A percentile compares a stretch with the other conserved stretches of the same genome.
Evolutionary conservation across 1,140 invertebrate species (phyloP).

Genomic region (Palaemon carinicauda): DNA sequence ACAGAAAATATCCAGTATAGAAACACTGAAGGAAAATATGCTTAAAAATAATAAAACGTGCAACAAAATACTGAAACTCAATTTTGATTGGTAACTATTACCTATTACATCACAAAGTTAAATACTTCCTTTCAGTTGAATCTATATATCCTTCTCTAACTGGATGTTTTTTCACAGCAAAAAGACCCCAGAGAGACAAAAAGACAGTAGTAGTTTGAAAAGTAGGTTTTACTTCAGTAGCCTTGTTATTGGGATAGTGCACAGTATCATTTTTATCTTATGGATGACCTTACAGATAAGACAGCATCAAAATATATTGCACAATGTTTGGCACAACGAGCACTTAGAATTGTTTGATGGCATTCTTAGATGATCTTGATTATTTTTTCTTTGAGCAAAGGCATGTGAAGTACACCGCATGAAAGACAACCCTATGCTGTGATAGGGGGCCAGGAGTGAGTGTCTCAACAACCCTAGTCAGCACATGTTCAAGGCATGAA

Average conservation of each 20-base stretch:
- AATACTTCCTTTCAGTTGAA: too few relatives aligned
- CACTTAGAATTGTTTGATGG: neutral
- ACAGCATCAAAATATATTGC: constrained; percentile 17
- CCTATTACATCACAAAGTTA: too few relatives aligned
- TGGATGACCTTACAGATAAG: neutral
- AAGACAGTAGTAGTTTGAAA: too few relatives aligned
- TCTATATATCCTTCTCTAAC: too few relatives aligned
- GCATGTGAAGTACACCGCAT: neutral
- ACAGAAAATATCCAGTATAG: neutral
- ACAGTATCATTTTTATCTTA: neutral
- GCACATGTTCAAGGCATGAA: neutral
- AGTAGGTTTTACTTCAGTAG: neutral
- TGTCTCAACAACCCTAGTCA: neutral
- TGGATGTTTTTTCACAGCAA: too few relatives aligned
- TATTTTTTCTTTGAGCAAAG: neutral
- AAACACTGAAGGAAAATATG: neutral
- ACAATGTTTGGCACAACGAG: constrained; percentile 29
- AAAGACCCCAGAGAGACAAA: too few relatives aligned
- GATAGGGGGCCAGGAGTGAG: constrained; percentile 33
- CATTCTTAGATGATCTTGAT: neutral
- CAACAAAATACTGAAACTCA: too few relatives aligned
- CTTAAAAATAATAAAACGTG: neutral
- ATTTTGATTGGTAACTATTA: too few relatives aligned
- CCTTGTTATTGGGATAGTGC: neutral
- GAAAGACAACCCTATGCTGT: constrained; percentile 12